Evolutionary conservation across 2,888 invertebrate species (phyloP), one percentile per base, ranked within the genome.

Genomic region (Platycheirus rosarum): DNA sequence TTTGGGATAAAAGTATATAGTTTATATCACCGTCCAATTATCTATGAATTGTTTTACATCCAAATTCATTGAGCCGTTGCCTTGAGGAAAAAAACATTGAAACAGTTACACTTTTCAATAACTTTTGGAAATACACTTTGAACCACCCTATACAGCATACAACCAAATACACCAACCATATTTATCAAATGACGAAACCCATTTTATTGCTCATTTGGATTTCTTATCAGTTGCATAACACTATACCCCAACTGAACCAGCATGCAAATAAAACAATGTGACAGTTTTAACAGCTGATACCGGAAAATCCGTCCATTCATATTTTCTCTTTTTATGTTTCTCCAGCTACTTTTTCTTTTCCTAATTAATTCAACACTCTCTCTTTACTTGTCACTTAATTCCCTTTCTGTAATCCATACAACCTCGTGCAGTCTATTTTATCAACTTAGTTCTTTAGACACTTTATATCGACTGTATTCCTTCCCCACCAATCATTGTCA

Each of bases 241-340:
- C 16, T 23, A 3, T 3, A 23, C 26, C 20, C 13, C 7, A 37
- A 23, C 9, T 2, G 55, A 55, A 55, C 35, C 53, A 23, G 20
- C 8, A 26, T 29, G 40, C 26, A 4, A 60, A 42, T 29, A 42
- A 14, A 42, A 11, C 35, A 55, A 51, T 46, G 37, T 79, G 63
- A 80, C 69, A 75, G 2, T n/a, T n/a, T n/a, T n/a, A 57, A 48
- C 80, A 80, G 80, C 75, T 80, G 80, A 65, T 57, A 23, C 40
- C 78, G 78, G 71, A 68, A 78, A 73, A 68, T 11, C n/a, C 13
- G 9, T 49, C 60, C 71, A 73, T 78, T 77, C 71, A 77, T 48
- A 16, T 40, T 62, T 46, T n/a, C 11, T 46, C 32, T 48, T 49
- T 32, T 46, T 48, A n/a, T 46, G 46, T 62, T 74, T 9, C 35